Evolutionary conservation across 2,888 invertebrate species (phyloP).

Genomic region (Caenorhabditis panamensis): DNA sequence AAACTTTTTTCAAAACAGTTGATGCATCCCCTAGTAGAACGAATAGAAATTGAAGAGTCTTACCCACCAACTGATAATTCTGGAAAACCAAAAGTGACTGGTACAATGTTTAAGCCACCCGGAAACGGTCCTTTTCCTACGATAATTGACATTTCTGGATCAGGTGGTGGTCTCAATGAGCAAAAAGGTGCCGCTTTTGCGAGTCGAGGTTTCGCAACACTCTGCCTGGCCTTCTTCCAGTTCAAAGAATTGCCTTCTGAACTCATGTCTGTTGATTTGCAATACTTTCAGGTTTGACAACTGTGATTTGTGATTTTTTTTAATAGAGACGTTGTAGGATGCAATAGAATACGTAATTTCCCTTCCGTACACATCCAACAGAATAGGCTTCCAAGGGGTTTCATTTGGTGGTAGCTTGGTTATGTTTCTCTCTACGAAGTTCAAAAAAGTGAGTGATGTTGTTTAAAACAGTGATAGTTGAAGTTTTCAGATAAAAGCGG

Average conservation of each 20-base stretch:
- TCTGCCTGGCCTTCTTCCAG: conserved; percentile 53
- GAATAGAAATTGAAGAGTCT: conserved; percentile 45
- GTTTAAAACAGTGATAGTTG: not conserved
- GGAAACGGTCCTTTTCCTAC: conserved; percentile 56
- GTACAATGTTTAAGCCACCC: conserved; percentile 61
- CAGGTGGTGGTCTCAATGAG: conserved; percentile 60
- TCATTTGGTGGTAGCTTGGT: conserved; percentile 51
- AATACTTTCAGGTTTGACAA: conserved; percentile 50
- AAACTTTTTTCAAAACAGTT: conserved; percentile 4
- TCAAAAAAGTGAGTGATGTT: conserved; percentile 18
- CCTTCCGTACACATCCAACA: conserved; percentile 24
- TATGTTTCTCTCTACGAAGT: conserved; percentile 39
- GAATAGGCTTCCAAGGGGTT: conserved; percentile 54
- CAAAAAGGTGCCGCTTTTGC: conserved; percentile 59
- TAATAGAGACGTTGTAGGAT: conserved; percentile 28
- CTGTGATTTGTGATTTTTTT: not conserved
- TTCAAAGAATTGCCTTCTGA: conserved; percentile 37
- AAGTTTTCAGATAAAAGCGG: conserved; percentile 44
- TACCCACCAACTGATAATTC: not conserved
- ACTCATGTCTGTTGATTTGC: conserved; percentile 27
- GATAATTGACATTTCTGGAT: conserved; percentile 62
- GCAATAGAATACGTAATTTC: conserved; percentile 50
- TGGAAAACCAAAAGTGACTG: conserved; percentile 29
- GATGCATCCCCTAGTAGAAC: conserved; percentile 33
- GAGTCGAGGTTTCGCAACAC: conserved; percentile 49